Base-by-base conservation (phyloP, 2,113 vertebrate species). In the Crocuta crocuta region DNA sequence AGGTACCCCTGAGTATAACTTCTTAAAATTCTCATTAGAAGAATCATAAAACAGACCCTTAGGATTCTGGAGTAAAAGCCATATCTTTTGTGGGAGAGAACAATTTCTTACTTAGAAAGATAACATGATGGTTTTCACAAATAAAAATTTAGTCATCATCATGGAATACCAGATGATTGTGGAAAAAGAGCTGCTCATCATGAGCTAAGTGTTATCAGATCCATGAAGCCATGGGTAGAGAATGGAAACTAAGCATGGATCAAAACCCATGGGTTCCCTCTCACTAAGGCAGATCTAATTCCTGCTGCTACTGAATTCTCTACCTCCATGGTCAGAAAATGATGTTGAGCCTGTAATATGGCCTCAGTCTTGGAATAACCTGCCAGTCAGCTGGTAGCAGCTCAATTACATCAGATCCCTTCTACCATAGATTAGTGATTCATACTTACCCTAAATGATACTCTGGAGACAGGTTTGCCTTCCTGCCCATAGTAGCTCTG, bases 21-120 rank as follows among this genome's bases (percentile, higher is more conserved):
- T 86, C 33, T 66, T 28, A 33, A 85, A 97, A 35, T 7, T 80
- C 45, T 91, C 70, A 50, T 63, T n/a, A 89, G 63, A 80, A 74
- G 58, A 95, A 89, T 83, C 28, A 61, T 33, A 93, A 9, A 53
- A n/a, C 9, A 78, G 28, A 73, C 15, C 39, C 35, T 19, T 45
- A 26, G 19, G 70, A 84, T 85, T 89, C 21, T 76, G 76, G 76
- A 81, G n/a, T 55, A 74, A 81, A 86, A 58, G 58, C 4, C 17
- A 7, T 68, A 93, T 81, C 19, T 96, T 91, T 65, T 66, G 24
- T 84, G 50, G 43, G 39, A 84, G 39, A 95, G 50, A 91, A 61
- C 28, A 82, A 58, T 1, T 68, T 8, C 24, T 15, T 65, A 84
- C 80, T 95, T 89, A 43, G 53, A 88, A 97, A 88, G 95, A 84